Evolutionary conservation across 1,140 invertebrate species (phyloP).

Genomic region (Conus ventricosus): DNA sequence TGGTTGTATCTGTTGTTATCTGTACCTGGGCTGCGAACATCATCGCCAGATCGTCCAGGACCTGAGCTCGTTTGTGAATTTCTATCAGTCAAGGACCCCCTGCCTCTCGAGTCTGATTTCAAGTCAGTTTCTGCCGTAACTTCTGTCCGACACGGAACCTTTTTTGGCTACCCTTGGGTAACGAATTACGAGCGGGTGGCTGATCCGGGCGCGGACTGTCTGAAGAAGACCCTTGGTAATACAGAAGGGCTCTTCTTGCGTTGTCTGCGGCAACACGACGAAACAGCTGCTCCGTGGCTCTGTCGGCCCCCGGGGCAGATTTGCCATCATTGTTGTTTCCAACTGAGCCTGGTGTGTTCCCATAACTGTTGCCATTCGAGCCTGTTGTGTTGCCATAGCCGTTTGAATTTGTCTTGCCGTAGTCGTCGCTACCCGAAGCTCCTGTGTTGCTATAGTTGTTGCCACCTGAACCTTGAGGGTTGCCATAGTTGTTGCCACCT

Average conservation of each 20-base stretch:
- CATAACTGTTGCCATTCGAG: neutral
- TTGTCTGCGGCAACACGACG: neutral
- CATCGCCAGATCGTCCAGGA: neutral
- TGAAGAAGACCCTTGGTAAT: neutral
- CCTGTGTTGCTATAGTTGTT: neutral
- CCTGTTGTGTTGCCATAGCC: neutral
- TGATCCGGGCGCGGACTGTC: neutral
- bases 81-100: neutral
- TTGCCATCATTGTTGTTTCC: neutral
- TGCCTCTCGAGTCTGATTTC: neutral
- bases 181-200: neutral
- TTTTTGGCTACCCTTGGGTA: neutral
- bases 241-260: neutral
- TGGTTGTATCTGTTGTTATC: neutral
- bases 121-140: neutral
- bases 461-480: neutral
- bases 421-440: neutral
- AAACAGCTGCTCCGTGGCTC: neutral
- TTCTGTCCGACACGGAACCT: neutral
- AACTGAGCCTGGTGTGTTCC: neutral
- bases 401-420: neutral
- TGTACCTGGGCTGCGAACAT: neutral
- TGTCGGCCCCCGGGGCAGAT: neutral
- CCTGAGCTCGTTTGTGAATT: neutral
- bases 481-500: neutral